Percentiles rank a stretch among this genome's conserved stretches.
Evolutionary conservation across 2,797 vertebrate genomes (phyloP).

Genomic region (Schizopygopsis pylzovi): DNA sequence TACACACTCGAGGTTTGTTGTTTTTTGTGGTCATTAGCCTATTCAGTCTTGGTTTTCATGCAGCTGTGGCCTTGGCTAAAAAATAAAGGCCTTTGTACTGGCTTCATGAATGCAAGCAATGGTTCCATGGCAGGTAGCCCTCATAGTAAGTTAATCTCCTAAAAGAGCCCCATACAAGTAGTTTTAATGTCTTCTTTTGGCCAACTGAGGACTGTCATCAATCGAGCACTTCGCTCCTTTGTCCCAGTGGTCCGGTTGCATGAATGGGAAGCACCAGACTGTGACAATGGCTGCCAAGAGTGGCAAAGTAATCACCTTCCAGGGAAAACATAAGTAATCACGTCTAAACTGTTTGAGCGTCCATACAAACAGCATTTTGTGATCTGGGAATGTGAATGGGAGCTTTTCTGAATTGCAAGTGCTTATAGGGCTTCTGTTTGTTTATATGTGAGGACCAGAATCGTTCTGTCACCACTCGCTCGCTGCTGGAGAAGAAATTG

Average conservation of each 20-base stretch:
- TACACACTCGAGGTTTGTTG: constrained; percentile 86
- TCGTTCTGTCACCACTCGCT: constrained; percentile 75
- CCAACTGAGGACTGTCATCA: constrained; percentile 80
- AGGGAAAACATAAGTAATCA: constrained; percentile 84
- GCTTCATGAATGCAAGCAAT: constrained; percentile 79
- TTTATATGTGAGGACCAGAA: constrained; percentile 71
- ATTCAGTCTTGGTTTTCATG: constrained; percentile 81
- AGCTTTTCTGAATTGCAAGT: constrained; percentile 69
- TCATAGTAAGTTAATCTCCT: constrained; percentile 87
- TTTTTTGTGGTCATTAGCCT: constrained; percentile 84
- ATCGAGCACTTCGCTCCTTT: constrained; percentile 82
- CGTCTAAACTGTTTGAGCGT: constrained; percentile 84
- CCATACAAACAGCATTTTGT: constrained; percentile 80
- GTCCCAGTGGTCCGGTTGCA: constrained; percentile 66
- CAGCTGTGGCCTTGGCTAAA: constrained; percentile 81
- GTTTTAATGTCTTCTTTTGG: constrained; percentile 81
- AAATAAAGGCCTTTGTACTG: constrained; percentile 77
- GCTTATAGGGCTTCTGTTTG: constrained; percentile 69
- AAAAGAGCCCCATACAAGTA: constrained; percentile 82
- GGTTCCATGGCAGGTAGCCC: constrained; percentile 84
- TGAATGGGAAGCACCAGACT: constrained; percentile 76
- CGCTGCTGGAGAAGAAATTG: constrained; percentile 25
- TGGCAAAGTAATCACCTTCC: constrained; percentile 82
- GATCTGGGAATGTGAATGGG: constrained; percentile 70
- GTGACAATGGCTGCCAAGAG: constrained; percentile 82